A percentile compares a stretch with the other conserved stretches of the same genome.
phyloP scores from a whole-genome alignment of 2,888 invertebrate species.

The Camponotus fellah region DNA sequence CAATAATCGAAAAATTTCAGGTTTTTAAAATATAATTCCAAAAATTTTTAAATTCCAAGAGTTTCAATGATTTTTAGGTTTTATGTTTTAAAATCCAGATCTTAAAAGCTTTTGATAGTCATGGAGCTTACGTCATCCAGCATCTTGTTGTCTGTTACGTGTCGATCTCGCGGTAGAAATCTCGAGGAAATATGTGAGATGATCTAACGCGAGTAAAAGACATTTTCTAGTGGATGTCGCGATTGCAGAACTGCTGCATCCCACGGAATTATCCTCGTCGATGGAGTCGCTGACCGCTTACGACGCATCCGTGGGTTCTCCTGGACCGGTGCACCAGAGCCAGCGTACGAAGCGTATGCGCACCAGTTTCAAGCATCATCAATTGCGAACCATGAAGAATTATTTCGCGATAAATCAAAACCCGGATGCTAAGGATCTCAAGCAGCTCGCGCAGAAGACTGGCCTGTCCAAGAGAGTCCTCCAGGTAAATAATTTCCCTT shows the following conservation, averaged over 20 bases:
- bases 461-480: conserved; percentile 98
- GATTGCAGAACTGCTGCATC: conserved; percentile 91
- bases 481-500: conserved; percentile 90
- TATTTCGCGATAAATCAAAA: conserved; percentile 99
- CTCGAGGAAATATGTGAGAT: background rate
- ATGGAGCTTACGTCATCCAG: background rate
- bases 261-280: conserved; percentile 91
- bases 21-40: background rate
- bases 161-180: background rate
- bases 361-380: conserved; percentile 99
- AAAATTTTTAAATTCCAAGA: background rate
- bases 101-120: background rate
- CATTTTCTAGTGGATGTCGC: conserved; percentile 49
- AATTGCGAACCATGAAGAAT: conserved; percentile 99
- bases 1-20: background rate
- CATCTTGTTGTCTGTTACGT: background rate
- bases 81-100: background rate
- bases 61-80: background rate
- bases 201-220: conserved; percentile 36
- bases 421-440: conserved; percentile 99
- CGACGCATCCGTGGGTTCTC: conserved; percentile 91
- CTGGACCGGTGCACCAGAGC: conserved; percentile 89
- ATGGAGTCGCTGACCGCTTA: conserved; percentile 92
- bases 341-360: conserved; percentile 97
- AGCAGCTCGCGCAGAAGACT: conserved; percentile 99